Evolutionary conservation across 2,888 invertebrate genomes (phyloP).

Genomic region (Acleris literana): DNA sequence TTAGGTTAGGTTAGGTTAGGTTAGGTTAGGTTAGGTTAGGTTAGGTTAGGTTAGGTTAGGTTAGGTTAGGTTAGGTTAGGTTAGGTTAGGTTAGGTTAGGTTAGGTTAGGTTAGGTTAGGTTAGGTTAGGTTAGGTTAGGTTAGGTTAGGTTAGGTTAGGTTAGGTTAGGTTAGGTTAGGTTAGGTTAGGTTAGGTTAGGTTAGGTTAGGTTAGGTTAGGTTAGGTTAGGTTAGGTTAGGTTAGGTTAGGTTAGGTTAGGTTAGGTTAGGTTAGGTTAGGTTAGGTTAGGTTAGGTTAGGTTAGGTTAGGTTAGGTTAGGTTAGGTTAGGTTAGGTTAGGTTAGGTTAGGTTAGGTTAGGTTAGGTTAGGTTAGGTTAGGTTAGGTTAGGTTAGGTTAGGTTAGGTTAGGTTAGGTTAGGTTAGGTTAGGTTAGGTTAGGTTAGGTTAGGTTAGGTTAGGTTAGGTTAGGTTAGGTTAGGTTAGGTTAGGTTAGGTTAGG

Average conservation of each 20-base stretch:
- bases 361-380: constrained; percentile 36
- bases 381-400: constrained; percentile 38
- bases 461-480: constrained; percentile 31
- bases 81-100: constrained; percentile 29
- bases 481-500: constrained; percentile 31
- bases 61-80: constrained; percentile 30
- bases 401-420: constrained; percentile 38
- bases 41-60: constrained; percentile 31
- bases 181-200: constrained; percentile 35
- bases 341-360: constrained; percentile 35
- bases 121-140: constrained; percentile 25
- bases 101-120: constrained; percentile 27
- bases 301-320: constrained; percentile 36
- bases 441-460: constrained; percentile 37
- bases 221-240: constrained; percentile 33
- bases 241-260: constrained; percentile 34
- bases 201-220: constrained; percentile 35
- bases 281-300: constrained; percentile 36
- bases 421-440: constrained; percentile 40
- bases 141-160: constrained; percentile 32
- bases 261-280: constrained; percentile 35
- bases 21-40: constrained; percentile 31
- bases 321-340: constrained; percentile 34
- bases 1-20: constrained; percentile 29
- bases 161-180: constrained; percentile 36